phyloP scores from a whole-genome alignment of 1,140 invertebrate species.

The Semibalanus balanoides region DNA sequence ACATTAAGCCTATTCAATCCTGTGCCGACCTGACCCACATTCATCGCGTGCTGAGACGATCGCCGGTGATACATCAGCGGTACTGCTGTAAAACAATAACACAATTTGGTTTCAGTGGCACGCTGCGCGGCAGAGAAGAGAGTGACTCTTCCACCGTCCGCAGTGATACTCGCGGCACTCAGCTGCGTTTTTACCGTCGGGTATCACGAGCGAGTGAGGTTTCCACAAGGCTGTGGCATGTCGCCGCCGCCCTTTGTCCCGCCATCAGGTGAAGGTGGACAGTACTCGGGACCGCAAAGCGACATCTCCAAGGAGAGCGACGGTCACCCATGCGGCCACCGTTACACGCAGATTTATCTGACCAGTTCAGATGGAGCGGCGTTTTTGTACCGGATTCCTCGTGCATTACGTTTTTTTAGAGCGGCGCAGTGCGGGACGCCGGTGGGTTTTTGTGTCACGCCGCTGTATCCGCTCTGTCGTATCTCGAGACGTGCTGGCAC shows the following conservation, averaged over 20 bases:
- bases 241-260: not conserved
- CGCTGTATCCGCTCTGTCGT: not conserved
- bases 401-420: not conserved
- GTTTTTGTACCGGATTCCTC: not conserved
- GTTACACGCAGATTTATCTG: not conserved
- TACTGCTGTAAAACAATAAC: not conserved
- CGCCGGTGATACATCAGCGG: too few relatives aligned
- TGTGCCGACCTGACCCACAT: not conserved
- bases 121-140: not conserved
- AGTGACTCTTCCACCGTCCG: not conserved
- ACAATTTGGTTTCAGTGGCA: not conserved
- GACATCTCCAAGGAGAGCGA: too few relatives aligned
- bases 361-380: not conserved
- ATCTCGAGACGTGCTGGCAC: not conserved
- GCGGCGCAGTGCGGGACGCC: not conserved
- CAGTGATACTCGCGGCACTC: not conserved
- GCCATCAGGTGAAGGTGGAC: too few relatives aligned
- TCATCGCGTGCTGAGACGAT: not conserved
- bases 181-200: too few relatives aligned
- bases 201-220: not conserved
- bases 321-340: not conserved
- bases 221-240: not conserved
- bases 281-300: too few relatives aligned
- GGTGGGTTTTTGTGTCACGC: not conserved
- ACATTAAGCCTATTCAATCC: not conserved